Conservation (phyloP, 2,888 invertebrate genomes). For the Pristionchus exspectatus region DNA sequence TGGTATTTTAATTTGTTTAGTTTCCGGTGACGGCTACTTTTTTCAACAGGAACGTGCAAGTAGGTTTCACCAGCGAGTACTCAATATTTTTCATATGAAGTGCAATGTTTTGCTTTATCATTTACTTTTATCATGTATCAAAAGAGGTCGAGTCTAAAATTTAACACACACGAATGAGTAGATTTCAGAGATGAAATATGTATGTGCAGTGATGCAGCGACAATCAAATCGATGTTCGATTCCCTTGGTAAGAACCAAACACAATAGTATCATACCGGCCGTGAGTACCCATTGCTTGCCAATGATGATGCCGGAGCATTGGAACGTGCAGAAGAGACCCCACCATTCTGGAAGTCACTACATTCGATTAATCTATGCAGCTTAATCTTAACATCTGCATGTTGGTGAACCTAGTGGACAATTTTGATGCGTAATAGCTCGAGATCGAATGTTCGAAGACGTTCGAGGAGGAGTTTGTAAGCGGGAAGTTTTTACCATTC, state of each 20-base stretch:
- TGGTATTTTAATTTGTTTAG: background rate
- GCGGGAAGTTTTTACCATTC: background rate
- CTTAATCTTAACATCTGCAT: background rate
- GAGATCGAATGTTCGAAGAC: background rate
- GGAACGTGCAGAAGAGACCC: constrained; percentile 20
- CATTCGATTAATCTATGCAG: background rate
- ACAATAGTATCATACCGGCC: background rate
- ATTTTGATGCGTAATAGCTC: background rate
- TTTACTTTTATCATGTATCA: no score
- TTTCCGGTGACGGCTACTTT: background rate
- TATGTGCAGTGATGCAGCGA: no score
- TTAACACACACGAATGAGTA: no score
- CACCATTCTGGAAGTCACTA: constrained; percentile 5
- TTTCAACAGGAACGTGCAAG: background rate
- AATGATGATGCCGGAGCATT: background rate
- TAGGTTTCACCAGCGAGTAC: background rate
- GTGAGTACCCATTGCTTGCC: constrained; percentile 22
- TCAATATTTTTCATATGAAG: background rate
- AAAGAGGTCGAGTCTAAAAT: no score
- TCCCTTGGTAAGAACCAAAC: background rate
- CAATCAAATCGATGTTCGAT: no score
- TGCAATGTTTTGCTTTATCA: background rate
- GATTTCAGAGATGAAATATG: no score
- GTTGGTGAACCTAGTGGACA: background rate
- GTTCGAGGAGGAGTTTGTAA: no score